Conservation (phyloP, 1,140 invertebrate species). For the Trichonephila clavata region DNA sequence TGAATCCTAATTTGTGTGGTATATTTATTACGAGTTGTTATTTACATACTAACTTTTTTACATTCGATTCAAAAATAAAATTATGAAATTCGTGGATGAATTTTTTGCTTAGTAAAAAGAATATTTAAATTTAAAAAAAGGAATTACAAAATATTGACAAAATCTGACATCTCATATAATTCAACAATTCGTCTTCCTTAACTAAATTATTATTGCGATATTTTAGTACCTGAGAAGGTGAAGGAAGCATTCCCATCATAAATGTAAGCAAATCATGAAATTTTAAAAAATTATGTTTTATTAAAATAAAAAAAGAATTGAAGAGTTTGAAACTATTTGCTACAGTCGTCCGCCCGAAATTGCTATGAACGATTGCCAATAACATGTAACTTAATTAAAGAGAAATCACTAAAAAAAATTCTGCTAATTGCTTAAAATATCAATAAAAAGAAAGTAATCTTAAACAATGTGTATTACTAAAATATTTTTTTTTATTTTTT, state of each 20-base stretch:
- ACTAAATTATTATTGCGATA: not conserved
- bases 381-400: not conserved
- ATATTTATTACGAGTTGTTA: too few relatives aligned
- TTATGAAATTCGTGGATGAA: too few relatives aligned
- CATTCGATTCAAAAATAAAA: too few relatives aligned
- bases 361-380: slow-evolving; percentile 22
- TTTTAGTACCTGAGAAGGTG: slow-evolving; percentile 68
- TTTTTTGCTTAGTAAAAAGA: too few relatives aligned
- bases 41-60: too few relatives aligned
- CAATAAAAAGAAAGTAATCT: not conserved
- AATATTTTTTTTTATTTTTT: not conserved
- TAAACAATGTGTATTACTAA: not conserved
- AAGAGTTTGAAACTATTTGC: slow-evolving; percentile 39
- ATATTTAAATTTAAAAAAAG: too few relatives aligned
- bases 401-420: not conserved
- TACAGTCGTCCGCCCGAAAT: slow-evolving; percentile 72
- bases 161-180: not conserved
- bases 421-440: not conserved
- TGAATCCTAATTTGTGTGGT: too few relatives aligned
- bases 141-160: not conserved
- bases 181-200: not conserved
- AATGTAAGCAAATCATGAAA: slow-evolving; percentile 61
- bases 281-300: slow-evolving; percentile 45
- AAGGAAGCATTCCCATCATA: slow-evolving; percentile 76
- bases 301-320: slow-evolving; percentile 48